Evolutionary conservation across 2,113 vertebrate species (phyloP).

Genomic region (cattle (Bos taurus)): DNA sequence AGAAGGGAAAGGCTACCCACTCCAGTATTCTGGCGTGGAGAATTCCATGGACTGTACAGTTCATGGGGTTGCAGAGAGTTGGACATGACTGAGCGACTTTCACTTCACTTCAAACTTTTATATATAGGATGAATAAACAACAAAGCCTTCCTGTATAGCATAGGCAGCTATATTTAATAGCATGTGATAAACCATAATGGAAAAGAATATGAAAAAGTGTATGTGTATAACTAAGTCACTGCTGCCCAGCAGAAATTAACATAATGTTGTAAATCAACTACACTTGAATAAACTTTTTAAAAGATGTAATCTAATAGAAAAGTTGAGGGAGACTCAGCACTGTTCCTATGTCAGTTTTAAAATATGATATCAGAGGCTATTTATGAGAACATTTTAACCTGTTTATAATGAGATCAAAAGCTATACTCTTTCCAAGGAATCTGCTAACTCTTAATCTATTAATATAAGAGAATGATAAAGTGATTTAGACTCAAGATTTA

Average conservation of each 20-base stretch:
- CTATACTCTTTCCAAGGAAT: not conserved
- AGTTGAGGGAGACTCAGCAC: not conserved
- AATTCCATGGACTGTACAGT: not conserved
- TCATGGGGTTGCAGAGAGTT: not conserved
- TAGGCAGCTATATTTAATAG: not conserved
- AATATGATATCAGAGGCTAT: not conserved
- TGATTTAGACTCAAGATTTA: not conserved
- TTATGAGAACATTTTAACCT: conserved; percentile 3
- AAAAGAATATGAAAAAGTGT: not conserved
- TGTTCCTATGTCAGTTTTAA: not conserved
- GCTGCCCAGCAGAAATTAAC: not conserved
- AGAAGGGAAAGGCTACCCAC: not conserved
- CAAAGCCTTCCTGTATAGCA: not conserved
- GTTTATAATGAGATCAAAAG: not conserved
- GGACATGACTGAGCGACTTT: rapidly evolving
- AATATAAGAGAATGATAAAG: not conserved
- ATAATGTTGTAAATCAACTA: not conserved
- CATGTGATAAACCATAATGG: not conserved
- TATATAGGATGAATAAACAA: not conserved
- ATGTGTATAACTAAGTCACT: not conserved
- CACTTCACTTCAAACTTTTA: not conserved
- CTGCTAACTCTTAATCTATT: conserved; percentile 12
- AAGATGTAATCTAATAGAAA: not conserved
- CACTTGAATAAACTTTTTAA: not conserved
- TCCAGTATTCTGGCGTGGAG: not conserved